Base-by-base conservation (phyloP, 2,888 invertebrate genomes). In the Omphaloscelis lunosa region DNA sequence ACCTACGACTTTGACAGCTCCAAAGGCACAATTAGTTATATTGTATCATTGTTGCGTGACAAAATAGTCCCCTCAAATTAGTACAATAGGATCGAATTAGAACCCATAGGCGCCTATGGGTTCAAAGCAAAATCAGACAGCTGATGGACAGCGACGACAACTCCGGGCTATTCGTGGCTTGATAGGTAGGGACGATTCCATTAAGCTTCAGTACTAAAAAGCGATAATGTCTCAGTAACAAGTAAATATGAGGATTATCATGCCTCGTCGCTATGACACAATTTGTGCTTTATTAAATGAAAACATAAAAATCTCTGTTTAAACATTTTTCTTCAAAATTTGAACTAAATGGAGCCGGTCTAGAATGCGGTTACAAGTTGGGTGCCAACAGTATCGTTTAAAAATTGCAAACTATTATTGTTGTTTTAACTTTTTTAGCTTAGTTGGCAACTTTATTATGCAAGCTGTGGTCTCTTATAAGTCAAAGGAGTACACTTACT, bases 41-140 rank as follows among this genome's bases (percentile, higher is more conserved):
- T 34, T 61, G 5, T 15, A 15, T 20, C 34, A 58, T 61, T 61
- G 41, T 66, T n/a, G 41, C 41, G 6, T 45, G 20, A 34, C 17
- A 51, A 56, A 66, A 15, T 45, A 69, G 17, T 34, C 17, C 3
- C 1, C 15, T 2, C n/a, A 7, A 1, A 27, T 7, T 34, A 20
- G 15, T 23, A 15, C 15, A 66, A 20, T 59, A 15, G n/a, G 12
- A 34, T 65, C 4, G 1, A 66, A 66, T 29, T 53, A 66, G 79
- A 9, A n/a, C n/a, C n/a, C n/a, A n/a, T n/a, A n/a, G n/a, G 29
- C 15, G 3, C 12, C 27, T 23, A 20, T 39, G 2, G n/a, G n/a
- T 53, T 56, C 53, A 56, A 56, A 29, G 45, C 17, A 17, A 53
- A 66, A 74, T 67, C 0, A 51, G 79, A 80, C 74, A 80, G 45